Percentiles rank a stretch among this genome's conserved stretches.
Conservation (phyloP, 2,113 vertebrate genomes). For the Pachyramphus minor region DNA sequence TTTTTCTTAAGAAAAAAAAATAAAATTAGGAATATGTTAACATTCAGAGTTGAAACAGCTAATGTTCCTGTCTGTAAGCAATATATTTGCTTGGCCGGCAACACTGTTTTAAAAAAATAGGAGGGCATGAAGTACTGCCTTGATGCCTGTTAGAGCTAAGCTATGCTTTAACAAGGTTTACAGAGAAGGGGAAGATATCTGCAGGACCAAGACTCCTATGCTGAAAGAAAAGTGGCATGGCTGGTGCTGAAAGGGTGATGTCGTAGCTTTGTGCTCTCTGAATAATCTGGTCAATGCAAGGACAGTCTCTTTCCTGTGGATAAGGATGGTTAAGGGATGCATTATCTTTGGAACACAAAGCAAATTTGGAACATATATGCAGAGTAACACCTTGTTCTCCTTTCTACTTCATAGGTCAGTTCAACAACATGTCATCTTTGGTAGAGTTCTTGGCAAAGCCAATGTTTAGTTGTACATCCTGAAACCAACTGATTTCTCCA, state of each 20-base stretch:
- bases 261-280: not conserved
- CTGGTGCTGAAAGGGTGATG: not conserved
- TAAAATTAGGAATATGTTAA: not conserved
- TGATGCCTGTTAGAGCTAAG: not conserved
- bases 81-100: not conserved
- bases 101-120: not conserved
- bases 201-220: not conserved
- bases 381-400: not conserved
- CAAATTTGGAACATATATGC: not conserved
- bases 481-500: not conserved
- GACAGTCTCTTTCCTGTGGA: not conserved
- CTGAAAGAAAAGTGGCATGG: not conserved
- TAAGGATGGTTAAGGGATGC: not conserved
- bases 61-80: not conserved
- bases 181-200: not conserved
- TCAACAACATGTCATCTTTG: not conserved
- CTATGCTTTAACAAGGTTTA: not conserved
- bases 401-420: not conserved
- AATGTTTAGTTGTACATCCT: not conserved
- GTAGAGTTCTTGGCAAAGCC: not conserved
- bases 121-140: not conserved
- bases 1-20: not conserved
- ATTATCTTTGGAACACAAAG: not conserved
- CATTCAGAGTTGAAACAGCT: not conserved
- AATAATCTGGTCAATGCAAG: accelerated